phyloP scores from a whole-genome alignment of 2,113 vertebrate species.

The Periophthalmodon schlosseri region DNA sequence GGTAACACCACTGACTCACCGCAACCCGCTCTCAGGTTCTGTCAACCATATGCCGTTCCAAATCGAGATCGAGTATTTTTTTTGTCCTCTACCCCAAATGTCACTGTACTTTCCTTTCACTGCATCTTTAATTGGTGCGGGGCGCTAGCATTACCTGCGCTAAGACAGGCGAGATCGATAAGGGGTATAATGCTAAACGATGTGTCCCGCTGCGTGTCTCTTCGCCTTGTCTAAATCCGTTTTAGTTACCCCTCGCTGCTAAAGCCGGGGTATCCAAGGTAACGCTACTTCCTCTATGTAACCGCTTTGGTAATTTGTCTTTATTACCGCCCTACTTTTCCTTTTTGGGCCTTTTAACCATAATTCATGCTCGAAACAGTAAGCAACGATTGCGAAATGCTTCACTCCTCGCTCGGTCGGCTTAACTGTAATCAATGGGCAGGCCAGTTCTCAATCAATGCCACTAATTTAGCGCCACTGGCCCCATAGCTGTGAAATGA shows the following conservation, averaged over 20 bases:
- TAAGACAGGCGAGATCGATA: slow-evolving; percentile 62
- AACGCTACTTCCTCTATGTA: slow-evolving; percentile 43
- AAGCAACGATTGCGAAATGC: slow-evolving; percentile 22
- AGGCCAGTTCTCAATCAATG: slow-evolving; percentile 59
- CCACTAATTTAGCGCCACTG: slow-evolving; percentile 42
- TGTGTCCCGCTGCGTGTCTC: slow-evolving; percentile 37
- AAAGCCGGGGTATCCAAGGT: slow-evolving; percentile 59
- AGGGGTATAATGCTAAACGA: slow-evolving; percentile 53
- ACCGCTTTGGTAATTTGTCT: slow-evolving; percentile 56
- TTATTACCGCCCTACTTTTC: slow-evolving; percentile 46
- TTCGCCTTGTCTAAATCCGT: slow-evolving; percentile 21
- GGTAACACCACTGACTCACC: slow-evolving; percentile 38
- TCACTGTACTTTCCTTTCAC: not conserved
- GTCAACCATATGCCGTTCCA: slow-evolving; percentile 46
- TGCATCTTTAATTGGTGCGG: slow-evolving; percentile 60
- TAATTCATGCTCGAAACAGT: slow-evolving; percentile 19
- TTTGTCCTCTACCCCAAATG: not conserved
- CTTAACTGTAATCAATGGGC: slow-evolving; percentile 50
- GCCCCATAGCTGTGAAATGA: slow-evolving; percentile 26
- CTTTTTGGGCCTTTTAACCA: slow-evolving; percentile 24
- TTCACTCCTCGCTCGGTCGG: slow-evolving; percentile 26
- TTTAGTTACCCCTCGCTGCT: slow-evolving; percentile 28
- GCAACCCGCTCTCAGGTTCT: slow-evolving; percentile 17
- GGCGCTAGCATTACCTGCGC: slow-evolving; percentile 56
- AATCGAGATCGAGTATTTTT: slow-evolving; percentile 18